Base-by-base conservation (phyloP, 2,113 vertebrate genomes). In the Dermatemys mawii region DNA sequence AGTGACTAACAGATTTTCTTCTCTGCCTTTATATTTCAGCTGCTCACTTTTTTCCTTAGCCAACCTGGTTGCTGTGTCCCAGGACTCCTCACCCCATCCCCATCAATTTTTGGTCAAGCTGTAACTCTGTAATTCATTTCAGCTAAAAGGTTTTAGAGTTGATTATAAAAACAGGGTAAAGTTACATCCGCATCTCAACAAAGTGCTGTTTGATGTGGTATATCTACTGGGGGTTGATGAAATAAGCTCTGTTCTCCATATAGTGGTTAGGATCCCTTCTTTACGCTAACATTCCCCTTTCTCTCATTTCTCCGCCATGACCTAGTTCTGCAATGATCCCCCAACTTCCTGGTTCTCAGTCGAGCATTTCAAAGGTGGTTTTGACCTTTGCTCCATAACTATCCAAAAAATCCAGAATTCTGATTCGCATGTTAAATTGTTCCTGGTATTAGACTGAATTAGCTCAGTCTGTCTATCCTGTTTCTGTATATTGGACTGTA, bases 1-100 rank as follows among this genome's bases (percentile, higher is more conserved):
- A 92, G 87, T 90, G 92, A 79, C 49, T 93, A 90, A 87, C 85
- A 81, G 89, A 92, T 97, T 96, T 96, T 95, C 94, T 87, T 57
- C 81, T 90, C 83, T 81, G 29, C 81, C 41, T 91, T 93, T 94
- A 91, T 95, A 92, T 89, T 79, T 96, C 92, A 95, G n/a, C 94
- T 95, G 67, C 85, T 94, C 92, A 78, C 87, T 91, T 90, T 73
- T 83, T 95, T 89, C 89, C 51, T 78, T 92, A 95, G 78, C 78
- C 89, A 38, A 93, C 83, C 67, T 87, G 84, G 51, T 41, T 97
- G 95, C 95, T 50, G 51, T 84, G 41, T 95, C 14, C 1, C 95
- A 95, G 96, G 81, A 91, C 95, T 95, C 91, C 73, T 79, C 6
- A 1, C 84, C 55, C 89, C 24, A 89, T 88, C 78, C 50, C 89